phyloP scores from a whole-genome alignment of 2,113 vertebrate species.

The Melanotaenia duboulayi region DNA sequence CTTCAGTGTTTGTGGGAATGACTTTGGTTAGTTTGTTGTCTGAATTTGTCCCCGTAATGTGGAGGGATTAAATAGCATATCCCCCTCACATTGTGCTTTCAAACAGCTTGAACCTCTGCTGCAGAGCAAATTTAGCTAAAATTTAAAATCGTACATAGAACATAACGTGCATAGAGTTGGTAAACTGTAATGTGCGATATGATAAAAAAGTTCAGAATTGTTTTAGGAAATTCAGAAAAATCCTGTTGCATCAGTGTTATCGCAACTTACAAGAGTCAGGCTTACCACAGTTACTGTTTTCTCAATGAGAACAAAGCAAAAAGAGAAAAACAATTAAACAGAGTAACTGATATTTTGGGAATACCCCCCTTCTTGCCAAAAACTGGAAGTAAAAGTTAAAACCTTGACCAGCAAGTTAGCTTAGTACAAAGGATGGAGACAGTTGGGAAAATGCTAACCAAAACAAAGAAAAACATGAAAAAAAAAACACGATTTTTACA shows the following conservation, averaged over 20 bases:
- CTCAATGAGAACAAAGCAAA: background rate
- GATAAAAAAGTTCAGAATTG: background rate
- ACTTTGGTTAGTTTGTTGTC: too few species aligned
- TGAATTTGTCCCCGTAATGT: too few species aligned
- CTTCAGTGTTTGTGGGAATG: too few species aligned
- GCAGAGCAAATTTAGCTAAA: background rate
- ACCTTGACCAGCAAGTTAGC: background rate
- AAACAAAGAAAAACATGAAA: too few species aligned
- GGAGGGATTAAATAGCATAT: too few species aligned
- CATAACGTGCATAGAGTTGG: background rate
- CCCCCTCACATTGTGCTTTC: background rate
- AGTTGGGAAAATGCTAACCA: too few species aligned
- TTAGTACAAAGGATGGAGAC: background rate
- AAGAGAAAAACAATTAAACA: background rate
- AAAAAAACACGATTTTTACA: too few species aligned
- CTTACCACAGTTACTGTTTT: constrained; percentile 15
- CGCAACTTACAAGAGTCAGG: background rate
- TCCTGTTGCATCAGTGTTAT: background rate
- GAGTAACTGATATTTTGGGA: background rate
- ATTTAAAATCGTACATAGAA: background rate
- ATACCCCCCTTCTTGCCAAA: background rate
- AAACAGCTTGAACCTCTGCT: background rate
- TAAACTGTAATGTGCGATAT: constrained; percentile 1
- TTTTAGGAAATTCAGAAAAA: constrained; percentile 6
- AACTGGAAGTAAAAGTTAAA: background rate